phyloP scores from a whole-genome alignment of 1,140 invertebrate genomes.

The Lordiphosa collinella region DNA sequence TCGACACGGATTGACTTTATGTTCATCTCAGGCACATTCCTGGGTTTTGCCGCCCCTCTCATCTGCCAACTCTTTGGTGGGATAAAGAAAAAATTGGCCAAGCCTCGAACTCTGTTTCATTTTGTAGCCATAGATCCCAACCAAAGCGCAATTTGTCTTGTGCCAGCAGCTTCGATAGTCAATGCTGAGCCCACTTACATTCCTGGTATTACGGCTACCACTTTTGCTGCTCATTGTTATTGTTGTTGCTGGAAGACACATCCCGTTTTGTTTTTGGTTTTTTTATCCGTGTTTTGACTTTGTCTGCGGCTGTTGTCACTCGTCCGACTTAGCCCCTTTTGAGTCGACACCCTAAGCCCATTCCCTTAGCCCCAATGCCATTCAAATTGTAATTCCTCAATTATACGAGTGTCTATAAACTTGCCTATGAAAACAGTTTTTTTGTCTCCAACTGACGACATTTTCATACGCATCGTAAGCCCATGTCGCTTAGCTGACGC shows the following conservation, averaged over 20 bases:
- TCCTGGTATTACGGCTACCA: constrained; percentile 52
- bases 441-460: constrained; percentile 26
- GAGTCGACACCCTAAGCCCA: constrained; percentile 11
- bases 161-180: constrained; percentile 61
- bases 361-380: constrained; percentile 35
- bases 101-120: constrained; percentile 53
- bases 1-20: constrained; percentile 51
- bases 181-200: constrained; percentile 68
- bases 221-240: constrained; percentile 10
- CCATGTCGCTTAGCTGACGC: constrained; percentile 16
- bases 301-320: constrained; percentile 61
- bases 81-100: constrained; percentile 29
- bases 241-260: constrained; percentile 24
- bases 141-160: constrained; percentile 78
- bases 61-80: constrained; percentile 36
- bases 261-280: constrained; percentile 4
- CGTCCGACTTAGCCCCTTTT: constrained; percentile 26
- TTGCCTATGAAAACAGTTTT: constrained; percentile 29
- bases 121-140: constrained; percentile 62
- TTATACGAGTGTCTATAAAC: constrained; percentile 55
- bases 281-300: constrained; percentile 44
- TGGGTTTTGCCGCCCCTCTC: constrained; percentile 4
- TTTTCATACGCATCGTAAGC: constrained; percentile 35
- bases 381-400: constrained; percentile 77
- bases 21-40: constrained; percentile 12